Evolutionary conservation across 23 tunicate genomes (phyloP).

Genomic region (Ciona savignyi): DNA sequence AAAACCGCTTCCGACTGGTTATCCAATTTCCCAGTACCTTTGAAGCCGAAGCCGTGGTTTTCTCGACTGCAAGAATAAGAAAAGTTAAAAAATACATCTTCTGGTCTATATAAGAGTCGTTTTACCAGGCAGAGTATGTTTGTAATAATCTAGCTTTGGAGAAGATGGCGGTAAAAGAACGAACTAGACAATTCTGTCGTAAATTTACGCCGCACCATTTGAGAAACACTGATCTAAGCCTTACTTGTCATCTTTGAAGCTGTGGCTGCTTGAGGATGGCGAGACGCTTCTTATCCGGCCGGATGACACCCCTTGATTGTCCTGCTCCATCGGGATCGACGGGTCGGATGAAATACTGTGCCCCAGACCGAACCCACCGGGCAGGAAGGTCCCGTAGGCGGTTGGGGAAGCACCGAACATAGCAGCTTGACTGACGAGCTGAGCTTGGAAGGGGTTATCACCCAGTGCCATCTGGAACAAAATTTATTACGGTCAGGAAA

Average conservation of each 20-base stretch:
- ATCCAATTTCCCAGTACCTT: neutral
- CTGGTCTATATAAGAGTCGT: too few relatives aligned
- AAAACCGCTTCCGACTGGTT: neutral
- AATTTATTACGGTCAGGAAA: neutral
- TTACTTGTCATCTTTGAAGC: conserved; percentile 27
- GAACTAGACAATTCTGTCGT: too few relatives aligned
- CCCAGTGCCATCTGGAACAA: conserved; percentile 69
- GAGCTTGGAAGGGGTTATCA: conserved; percentile 32
- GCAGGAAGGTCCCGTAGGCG: conserved; percentile 34
- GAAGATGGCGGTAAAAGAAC: too few relatives aligned
- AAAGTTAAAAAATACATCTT: too few relatives aligned
- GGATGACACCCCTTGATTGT: neutral
- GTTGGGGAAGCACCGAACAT: conserved; percentile 32
- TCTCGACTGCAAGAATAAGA: neutral
- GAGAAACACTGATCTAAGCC: neutral
- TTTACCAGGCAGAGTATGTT: too few relatives aligned
- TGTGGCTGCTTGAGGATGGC: conserved; percentile 30
- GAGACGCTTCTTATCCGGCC: conserved; percentile 22
- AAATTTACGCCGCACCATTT: too few relatives aligned
- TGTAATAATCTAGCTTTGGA: too few relatives aligned
- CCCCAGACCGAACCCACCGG: conserved; percentile 20
- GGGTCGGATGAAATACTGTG: conserved; percentile 18
- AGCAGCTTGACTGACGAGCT: conserved; percentile 44
- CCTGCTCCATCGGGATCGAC: conserved; percentile 19
- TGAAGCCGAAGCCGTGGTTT: neutral